phyloP scores from a whole-genome alignment of 2,888 invertebrate species.

The Therioaphis trifolii region DNA sequence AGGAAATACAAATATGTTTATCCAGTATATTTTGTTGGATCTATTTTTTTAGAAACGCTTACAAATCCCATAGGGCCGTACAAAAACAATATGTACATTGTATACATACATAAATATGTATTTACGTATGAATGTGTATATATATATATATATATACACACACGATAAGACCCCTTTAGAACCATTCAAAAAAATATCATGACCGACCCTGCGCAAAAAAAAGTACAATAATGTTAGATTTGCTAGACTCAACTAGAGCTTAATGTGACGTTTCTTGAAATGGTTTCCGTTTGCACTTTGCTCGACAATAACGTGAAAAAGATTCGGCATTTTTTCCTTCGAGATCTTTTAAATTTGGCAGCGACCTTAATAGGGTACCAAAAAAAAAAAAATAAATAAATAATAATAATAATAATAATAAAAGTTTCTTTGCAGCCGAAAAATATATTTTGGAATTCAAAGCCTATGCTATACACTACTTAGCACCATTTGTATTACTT shows the following conservation, averaged over 20 bases:
- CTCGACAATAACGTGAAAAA: conserved; percentile 9
- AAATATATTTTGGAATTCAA: too few relatives aligned
- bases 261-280: conserved; percentile 29
- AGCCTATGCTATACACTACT: too few relatives aligned
- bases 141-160: too few relatives aligned
- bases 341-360: background rate
- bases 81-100: background rate
- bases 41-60: background rate
- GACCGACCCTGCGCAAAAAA: conserved; percentile 11
- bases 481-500: too few relatives aligned
- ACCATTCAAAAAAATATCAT: background rate
- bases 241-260: conserved; percentile 25
- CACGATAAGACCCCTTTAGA: conserved; percentile 3
- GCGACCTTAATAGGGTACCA: background rate
- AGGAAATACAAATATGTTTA: background rate
- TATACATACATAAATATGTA: background rate
- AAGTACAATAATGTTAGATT: conserved; percentile 37
- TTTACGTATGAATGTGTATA: too few relatives aligned
- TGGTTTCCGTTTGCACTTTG: conserved; percentile 20
- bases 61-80: background rate
- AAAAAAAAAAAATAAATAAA: too few relatives aligned
- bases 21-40: background rate
- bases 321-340: conserved; percentile 12
- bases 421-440: background rate
- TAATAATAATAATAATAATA: too few relatives aligned